These are phyloP conservation scores for Grammomys surdaster DNA, from an alignment of 2,113 vertebrate genomes.

Conservation along the genomic window DNA sequence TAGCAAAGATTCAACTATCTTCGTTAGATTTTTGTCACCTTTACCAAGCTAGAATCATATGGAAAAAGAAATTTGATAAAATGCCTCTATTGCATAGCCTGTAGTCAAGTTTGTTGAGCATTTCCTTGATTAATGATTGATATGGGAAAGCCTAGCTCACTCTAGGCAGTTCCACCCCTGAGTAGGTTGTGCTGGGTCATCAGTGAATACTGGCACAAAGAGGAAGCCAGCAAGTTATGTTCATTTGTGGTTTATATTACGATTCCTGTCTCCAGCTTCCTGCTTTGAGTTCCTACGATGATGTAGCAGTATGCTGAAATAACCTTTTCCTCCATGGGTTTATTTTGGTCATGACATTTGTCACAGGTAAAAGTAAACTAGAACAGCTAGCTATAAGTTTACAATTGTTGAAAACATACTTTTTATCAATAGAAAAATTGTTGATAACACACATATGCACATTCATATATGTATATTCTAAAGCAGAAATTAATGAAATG, in stretches of 20 bases:
- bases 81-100: background rate
- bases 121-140: background rate
- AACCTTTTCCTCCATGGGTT: background rate
- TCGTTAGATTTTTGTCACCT: background rate
- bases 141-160: background rate
- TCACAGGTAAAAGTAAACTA: background rate
- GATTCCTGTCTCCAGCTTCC: background rate
- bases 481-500: background rate
- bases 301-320: background rate
- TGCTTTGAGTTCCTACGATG: background rate
- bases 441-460: too few species aligned
- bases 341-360: background rate
- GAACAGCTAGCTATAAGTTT: background rate
- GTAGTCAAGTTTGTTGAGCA: background rate
- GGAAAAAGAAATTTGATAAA: background rate
- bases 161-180: background rate
- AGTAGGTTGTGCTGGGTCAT: background rate
- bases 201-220: background rate
- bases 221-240: background rate
- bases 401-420: too few species aligned
- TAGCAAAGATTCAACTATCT: background rate
- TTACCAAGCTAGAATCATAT: background rate
- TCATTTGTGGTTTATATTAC: background rate
- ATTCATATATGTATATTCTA: background rate
- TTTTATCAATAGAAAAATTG: too few species aligned